phyloP scores from a whole-genome alignment of 2,113 vertebrate genomes.

The Heloderma charlesbogerti region DNA sequence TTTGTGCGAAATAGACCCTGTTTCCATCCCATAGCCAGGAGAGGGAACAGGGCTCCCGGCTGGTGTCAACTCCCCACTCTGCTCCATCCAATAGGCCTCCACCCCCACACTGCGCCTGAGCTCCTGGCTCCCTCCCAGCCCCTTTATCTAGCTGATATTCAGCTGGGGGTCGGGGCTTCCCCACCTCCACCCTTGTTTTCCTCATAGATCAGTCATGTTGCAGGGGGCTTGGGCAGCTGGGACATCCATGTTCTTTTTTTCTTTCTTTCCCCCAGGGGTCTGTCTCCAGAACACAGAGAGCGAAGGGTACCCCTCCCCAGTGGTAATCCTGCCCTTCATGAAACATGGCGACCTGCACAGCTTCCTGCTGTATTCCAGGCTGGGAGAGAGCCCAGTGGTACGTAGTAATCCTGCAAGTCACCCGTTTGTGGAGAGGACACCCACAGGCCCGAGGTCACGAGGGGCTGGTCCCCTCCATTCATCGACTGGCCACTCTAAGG shows the following conservation, averaged over 20 bases:
- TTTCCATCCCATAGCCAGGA: background rate
- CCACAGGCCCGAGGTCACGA: background rate
- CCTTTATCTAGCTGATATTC: slow-evolving; percentile 29
- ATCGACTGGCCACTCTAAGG: background rate
- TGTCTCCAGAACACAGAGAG: slow-evolving; percentile 92
- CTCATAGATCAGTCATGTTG: background rate
- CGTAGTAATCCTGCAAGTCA: slow-evolving; percentile 23
- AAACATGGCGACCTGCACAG: slow-evolving; percentile 95
- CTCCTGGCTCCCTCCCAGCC: background rate
- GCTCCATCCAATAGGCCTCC: background rate
- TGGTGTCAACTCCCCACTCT: background rate
- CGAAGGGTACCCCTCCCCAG: slow-evolving; percentile 91
- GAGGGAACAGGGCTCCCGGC: background rate
- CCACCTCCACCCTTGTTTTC: background rate
- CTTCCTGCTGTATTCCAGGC: slow-evolving; percentile 90
- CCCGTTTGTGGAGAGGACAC: no score
- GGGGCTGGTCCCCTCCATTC: background rate
- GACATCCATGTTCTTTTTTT: background rate
- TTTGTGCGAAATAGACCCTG: background rate
- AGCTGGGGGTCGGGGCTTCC: background rate
- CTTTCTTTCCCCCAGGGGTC: slow-evolving; percentile 78
- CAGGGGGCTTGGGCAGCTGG: background rate
- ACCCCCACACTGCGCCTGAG: background rate
- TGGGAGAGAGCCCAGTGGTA: slow-evolving; percentile 89
- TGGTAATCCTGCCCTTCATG: slow-evolving; percentile 94